These are phyloP conservation scores for Helogale parvula DNA, from an alignment of 2,113 vertebrate species.

Conservation along the genomic window DNA sequence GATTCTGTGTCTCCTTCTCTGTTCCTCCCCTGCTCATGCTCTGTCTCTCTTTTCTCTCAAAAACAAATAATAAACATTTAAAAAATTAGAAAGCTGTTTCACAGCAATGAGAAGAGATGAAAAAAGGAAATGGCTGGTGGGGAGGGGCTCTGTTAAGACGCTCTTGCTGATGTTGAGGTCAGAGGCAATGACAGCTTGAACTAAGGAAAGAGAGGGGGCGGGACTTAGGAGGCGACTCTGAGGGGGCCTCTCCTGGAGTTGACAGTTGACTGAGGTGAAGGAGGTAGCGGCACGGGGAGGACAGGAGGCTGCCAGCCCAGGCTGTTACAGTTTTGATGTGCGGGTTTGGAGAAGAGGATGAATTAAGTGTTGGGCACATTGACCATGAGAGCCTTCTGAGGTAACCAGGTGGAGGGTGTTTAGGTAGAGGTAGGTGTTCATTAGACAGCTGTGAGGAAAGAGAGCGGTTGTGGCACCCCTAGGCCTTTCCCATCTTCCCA, in stretches of 20 bases:
- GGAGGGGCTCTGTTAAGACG: background rate
- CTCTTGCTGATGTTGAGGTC: background rate
- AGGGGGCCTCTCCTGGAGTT: background rate
- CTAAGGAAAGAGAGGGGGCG: background rate
- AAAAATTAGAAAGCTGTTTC: background rate
- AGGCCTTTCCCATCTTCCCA: background rate
- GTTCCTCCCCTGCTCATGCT: no score
- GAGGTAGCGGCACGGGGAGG: background rate
- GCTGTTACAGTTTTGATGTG: background rate
- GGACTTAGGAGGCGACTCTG: background rate
- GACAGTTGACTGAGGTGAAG: background rate
- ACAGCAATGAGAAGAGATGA: background rate
- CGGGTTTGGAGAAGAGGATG: background rate
- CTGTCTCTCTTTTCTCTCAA: no score
- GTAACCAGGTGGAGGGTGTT: background rate
- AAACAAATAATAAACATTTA: no score
- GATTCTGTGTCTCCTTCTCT: no score
- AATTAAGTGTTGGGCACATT: background rate
- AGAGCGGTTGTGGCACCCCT: background rate
- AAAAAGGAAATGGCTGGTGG: background rate
- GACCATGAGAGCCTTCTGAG: background rate
- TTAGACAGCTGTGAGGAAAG: background rate
- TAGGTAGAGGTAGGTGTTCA: background rate
- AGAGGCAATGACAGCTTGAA: background rate
- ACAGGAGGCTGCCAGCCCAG: background rate